Evolutionary conservation across 2,113 vertebrate species (phyloP), one percentile per base, ranked within the genome.

Genomic region (Hemichromis elongatus): DNA sequence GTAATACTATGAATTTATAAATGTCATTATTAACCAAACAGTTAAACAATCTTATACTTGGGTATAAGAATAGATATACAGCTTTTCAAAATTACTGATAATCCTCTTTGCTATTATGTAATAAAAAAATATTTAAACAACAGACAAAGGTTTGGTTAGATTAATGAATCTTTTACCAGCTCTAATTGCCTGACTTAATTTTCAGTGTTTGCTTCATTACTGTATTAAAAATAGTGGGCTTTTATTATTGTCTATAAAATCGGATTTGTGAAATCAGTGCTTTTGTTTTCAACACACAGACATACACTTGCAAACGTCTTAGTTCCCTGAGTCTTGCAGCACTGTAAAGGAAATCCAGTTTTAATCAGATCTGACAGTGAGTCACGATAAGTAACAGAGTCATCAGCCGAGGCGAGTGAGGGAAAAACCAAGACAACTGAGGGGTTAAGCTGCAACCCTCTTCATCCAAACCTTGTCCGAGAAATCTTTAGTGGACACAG

Each of bases 381-480:
- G 84, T 90, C 7, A 57, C 70, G 81, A 81, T 82, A 78, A 89
- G 83, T 77, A 88, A 84, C 68, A 88, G 91, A 93, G 55, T 94
- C 92, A 94, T 92, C 86, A 61, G 82, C 89, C 84, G 85, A 21
- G 87, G 85, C 88, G 84, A 88, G 86, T 35, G 77, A 91, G 84
- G 79, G 84, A 81, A 91, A 81, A 83, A 87, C 28, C 10, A 80
- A 88, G 90, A 89, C 89, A 87, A 89, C 78, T 88, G 90, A 93
- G 88, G 86, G 86, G 90, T 92, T 93, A 90, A 94, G 93, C 93
- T 92, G 90, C 88, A 94, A 94, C 91, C 88, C 52, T 92, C 86
- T 89, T 91, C 77, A 95, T 94, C 95, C 95, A 95, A 94, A 93
- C 57, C 93, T 92, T 90, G 90, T 94, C 92, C 77, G 70, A 89